Evolutionary conservation across 2,113 vertebrate genomes (phyloP).

Genomic region (Illadopsis cleaveri): DNA sequence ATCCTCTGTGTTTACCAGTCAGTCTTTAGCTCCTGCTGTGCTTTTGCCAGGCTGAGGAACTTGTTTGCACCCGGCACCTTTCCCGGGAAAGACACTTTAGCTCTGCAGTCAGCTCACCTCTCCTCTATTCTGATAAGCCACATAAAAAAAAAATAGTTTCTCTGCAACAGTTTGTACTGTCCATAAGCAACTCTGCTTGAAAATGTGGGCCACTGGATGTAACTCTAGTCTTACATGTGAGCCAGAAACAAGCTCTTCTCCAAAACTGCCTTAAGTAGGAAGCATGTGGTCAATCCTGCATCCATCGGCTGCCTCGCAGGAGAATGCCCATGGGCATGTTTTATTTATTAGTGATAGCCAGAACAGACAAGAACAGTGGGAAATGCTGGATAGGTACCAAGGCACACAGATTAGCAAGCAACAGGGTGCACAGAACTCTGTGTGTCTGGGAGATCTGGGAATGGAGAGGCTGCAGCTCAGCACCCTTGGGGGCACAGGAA

Average conservation of each 20-base stretch:
- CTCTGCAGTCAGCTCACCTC: not conserved
- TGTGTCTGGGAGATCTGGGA: not conserved
- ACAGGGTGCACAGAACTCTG: not conserved
- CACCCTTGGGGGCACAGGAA: not conserved
- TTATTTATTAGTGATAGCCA: not conserved
- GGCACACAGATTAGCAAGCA: not conserved
- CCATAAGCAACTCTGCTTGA: not conserved
- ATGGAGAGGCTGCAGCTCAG: not conserved
- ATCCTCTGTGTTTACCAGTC: not conserved
- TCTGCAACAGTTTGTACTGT: not conserved
- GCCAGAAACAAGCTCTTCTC: not conserved
- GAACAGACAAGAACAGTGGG: not conserved
- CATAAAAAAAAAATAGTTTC: not conserved
- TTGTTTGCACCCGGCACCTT: not conserved
- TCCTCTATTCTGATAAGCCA: not conserved
- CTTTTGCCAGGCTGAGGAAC: not conserved
- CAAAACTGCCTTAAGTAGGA: not conserved
- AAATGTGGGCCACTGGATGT: not conserved
- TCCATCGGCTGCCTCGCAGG: fast-evolving
- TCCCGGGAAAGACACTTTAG: not conserved
- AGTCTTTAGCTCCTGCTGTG: not conserved
- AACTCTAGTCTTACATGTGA: not conserved
- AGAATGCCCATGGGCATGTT: not conserved
- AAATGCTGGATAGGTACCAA: not conserved
- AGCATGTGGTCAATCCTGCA: not conserved